A percentile compares a stretch with the other conserved stretches of the same genome.
Conservation (phyloP, 2,888 invertebrate genomes). For the Pollenia amentaria region DNA sequence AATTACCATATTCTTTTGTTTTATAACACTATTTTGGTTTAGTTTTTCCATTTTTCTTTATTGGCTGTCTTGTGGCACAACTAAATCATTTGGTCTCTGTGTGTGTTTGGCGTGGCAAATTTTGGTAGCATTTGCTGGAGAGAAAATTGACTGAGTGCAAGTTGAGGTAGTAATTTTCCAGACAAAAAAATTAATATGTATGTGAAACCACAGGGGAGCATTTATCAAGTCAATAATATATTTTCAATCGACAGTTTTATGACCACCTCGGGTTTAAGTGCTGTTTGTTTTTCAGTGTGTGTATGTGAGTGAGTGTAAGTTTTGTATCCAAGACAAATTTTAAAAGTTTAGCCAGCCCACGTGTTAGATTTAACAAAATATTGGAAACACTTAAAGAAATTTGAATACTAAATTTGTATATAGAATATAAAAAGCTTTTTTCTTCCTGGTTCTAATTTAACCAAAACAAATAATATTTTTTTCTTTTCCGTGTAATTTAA, state of each 20-base stretch:
- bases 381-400: constrained; percentile 47
- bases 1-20: constrained; percentile 64
- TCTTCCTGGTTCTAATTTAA: background rate
- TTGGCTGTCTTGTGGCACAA: constrained; percentile 21
- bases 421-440: background rate
- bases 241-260: constrained; percentile 75
- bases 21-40: constrained; percentile 9
- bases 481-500: constrained; percentile 31
- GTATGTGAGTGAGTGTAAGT: background rate
- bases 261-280: constrained; percentile 60
- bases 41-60: background rate
- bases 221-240: constrained; percentile 74
- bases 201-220: constrained; percentile 71
- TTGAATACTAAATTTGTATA: background rate
- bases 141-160: constrained; percentile 20
- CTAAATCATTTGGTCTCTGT: constrained; percentile 44
- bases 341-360: constrained; percentile 54
- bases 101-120: constrained; percentile 22
- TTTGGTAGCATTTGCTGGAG: constrained; percentile 52
- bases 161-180: constrained; percentile 53
- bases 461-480: background rate
- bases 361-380: constrained; percentile 35
- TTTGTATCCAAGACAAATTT: constrained; percentile 60
- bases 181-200: constrained; percentile 25
- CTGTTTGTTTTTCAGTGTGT: background rate